Conservation (phyloP, 2,797 vertebrate species). For the Micropoecilia bifurca region DNA sequence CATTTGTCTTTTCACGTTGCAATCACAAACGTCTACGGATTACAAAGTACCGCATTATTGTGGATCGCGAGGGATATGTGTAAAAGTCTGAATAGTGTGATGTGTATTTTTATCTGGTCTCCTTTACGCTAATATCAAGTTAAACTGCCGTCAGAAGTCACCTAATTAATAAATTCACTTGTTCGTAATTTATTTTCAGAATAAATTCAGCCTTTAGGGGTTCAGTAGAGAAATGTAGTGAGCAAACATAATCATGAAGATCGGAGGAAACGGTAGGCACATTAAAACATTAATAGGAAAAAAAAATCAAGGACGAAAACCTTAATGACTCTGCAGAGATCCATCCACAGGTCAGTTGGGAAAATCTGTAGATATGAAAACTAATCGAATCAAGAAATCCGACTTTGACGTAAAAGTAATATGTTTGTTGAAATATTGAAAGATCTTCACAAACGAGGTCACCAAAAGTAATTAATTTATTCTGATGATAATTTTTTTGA, state of each 20-base stretch:
- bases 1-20: not conserved
- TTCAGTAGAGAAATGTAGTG: not conserved
- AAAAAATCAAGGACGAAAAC: not conserved
- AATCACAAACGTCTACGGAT: not conserved
- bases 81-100: not conserved
- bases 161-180: not conserved
- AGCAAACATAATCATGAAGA: not conserved
- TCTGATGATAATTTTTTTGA: too few relatives aligned
- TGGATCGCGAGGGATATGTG: not conserved
- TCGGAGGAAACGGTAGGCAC: not conserved
- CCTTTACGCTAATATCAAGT: not conserved
- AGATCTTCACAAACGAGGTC: not conserved
- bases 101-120: not conserved
- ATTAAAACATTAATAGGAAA: not conserved
- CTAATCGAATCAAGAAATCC: not conserved
- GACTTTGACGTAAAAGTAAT: not conserved
- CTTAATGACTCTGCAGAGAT: not conserved
- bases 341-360: not conserved
- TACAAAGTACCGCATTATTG: too few relatives aligned
- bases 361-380: not conserved
- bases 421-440: not conserved
- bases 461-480: not conserved
- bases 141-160: not conserved
- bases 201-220: not conserved
- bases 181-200: not conserved